Evolutionary conservation across 2,888 invertebrate genomes (phyloP).

Genomic region (Odontocolon sp.): DNA sequence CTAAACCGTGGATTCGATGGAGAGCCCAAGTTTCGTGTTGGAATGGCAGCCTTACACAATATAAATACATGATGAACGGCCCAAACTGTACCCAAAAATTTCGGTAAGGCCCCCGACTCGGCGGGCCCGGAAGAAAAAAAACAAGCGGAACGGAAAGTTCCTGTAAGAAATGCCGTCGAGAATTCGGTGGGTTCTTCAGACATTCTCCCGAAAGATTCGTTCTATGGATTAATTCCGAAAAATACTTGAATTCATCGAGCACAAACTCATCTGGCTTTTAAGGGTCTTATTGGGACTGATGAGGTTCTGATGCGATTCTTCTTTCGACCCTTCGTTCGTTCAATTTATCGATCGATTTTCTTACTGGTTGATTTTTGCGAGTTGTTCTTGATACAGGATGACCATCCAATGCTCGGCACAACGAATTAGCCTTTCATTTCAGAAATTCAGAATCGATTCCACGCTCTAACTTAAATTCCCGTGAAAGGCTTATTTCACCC

Average conservation of each 20-base stretch:
- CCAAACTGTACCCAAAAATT: too few species aligned
- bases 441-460: conserved; percentile 7
- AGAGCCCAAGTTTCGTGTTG: too few species aligned
- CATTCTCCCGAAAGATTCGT: neutral
- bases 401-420: neutral
- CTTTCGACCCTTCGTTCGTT: conserved; percentile 16
- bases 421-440: neutral
- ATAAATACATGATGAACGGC: too few species aligned
- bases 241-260: conserved; percentile 49
- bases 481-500: conserved; percentile 1
- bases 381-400: neutral
- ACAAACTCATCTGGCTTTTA: conserved; percentile 9
- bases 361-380: conserved; percentile 4
- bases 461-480: neutral
- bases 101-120: too few species aligned
- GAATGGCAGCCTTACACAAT: too few species aligned
- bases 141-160: conserved; percentile 47
- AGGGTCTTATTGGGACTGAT: conserved; percentile 25
- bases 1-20: too few species aligned
- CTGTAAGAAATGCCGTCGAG: conserved; percentile 33
- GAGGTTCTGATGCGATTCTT: conserved; percentile 24
- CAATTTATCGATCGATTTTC: conserved; percentile 37
- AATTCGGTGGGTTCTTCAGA: neutral
- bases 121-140: conserved; percentile 44
- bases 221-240: conserved; percentile 38